Evolutionary conservation across 2,888 invertebrate genomes (phyloP), one percentile per base, ranked within the genome.

Genomic region (Caenorhabditis sulstoni): DNA sequence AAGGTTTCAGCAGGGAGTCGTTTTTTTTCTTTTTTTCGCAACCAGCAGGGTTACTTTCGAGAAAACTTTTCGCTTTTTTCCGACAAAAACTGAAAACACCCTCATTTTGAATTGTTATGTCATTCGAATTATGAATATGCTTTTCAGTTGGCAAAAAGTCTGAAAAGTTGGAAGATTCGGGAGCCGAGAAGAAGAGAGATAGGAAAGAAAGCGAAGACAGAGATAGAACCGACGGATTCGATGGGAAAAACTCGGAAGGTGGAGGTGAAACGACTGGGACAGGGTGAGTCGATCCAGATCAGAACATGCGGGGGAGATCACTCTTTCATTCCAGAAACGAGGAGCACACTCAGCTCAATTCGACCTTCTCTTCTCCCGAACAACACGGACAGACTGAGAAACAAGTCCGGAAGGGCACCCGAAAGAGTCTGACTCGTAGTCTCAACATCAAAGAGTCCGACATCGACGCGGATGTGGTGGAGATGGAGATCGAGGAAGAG

Each of bases 371-470:
- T 0, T 59, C 59, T 7, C 49, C 74, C 0, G 79, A 79, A 37
- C 62, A 79, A n/a, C 59, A 64, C 37, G 74, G 71, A 16, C 66
- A 79, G 39, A 70, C 79, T 12, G 79, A 79, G 23, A 79, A 75
- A 59, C 74, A 79, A 62, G 58, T 79, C 22, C 58, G 65, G 41
- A 74, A 65, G 47, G 64, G 66, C 16, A 74, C 64, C 3, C 23
- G 66, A 20, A 79, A 79, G 41, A 80, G 80, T 61, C 53, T 80
- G 14, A 80, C 80, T 23, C 47, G 80, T 29, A 79, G 79, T 62
- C 39, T 79, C 35, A 79, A 79, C 29, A 73, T 79, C 64, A 73
- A 61, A 59, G 79, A 79, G 50, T 79, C 79, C 3, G 79, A 79
- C 44, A 68, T 75, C 67, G 75, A 75, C 50, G 78, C 67, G 0